phyloP scores from a whole-genome alignment of 2,888 invertebrate genomes.

The Chaitophorus viminalis region DNA sequence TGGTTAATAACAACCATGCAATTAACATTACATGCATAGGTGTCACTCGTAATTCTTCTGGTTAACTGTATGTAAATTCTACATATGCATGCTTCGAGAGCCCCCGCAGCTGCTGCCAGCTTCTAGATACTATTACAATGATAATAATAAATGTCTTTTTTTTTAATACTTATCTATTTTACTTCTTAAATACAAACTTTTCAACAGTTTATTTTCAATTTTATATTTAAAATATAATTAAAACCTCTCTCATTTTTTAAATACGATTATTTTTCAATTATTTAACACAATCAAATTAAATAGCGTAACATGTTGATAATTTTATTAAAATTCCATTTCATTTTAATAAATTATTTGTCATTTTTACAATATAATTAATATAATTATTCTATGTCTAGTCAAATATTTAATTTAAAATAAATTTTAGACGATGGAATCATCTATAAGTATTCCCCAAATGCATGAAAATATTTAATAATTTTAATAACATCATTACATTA shows the following conservation, averaged over 20 bases:
- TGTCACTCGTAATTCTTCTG: slow-evolving; percentile 62
- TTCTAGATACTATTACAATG: slow-evolving; percentile 52
- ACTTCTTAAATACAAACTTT: slow-evolving; percentile 14
- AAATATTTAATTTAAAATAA: not conserved
- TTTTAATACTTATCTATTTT: not conserved
- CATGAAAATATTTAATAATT: not conserved
- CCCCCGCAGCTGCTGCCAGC: slow-evolving; percentile 56
- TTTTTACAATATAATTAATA: not conserved
- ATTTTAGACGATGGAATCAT: not conserved
- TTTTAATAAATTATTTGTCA: not conserved
- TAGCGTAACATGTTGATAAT: not conserved
- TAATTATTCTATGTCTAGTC: not conserved
- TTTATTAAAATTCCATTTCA: not conserved
- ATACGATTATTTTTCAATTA: not conserved
- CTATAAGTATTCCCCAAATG: not conserved
- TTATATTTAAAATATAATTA: not conserved
- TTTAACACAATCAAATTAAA: not conserved
- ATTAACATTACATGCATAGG: slow-evolving; percentile 59
- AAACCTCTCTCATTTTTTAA: not conserved
- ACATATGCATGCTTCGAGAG: slow-evolving; percentile 37
- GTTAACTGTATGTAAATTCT: slow-evolving; percentile 57
- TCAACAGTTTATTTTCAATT: slow-evolving; percentile 33
- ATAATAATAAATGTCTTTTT: slow-evolving; percentile 40
- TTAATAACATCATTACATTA: not conserved
- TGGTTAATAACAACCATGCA: slow-evolving; percentile 56